Evolutionary conservation across 2,888 invertebrate species (phyloP).

Genomic region (Teleiodes luculella): DNA sequence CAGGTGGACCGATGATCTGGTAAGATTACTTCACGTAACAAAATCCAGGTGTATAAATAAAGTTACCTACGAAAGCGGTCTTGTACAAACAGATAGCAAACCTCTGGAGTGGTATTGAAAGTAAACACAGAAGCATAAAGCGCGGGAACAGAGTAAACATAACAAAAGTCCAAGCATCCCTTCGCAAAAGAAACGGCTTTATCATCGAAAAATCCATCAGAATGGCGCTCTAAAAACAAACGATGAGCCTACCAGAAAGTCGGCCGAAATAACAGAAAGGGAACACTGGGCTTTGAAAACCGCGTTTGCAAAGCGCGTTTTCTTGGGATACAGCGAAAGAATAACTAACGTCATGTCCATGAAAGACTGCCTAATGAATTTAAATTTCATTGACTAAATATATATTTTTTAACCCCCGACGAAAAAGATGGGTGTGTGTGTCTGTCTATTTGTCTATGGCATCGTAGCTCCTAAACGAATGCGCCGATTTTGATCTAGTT

Average conservation of each 20-base stretch:
- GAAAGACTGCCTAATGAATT: no score
- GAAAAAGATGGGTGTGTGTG: no score
- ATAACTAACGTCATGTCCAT: no score
- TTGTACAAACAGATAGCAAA: not conserved
- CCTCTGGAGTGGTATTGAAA: not conserved
- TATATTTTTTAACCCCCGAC: no score
- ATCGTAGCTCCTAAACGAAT: no score
- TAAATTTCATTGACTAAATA: no score
- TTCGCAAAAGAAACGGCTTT: constrained; percentile 32
- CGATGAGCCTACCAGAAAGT: constrained; percentile 30
- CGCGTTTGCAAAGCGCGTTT: not conserved
- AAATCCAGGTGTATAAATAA: not conserved
- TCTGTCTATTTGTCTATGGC: no score
- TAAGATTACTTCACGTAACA: no score
- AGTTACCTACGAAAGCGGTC: not conserved
- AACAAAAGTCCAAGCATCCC: not conserved
- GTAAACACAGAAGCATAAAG: not conserved
- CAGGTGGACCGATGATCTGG: no score
- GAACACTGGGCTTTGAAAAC: not conserved
- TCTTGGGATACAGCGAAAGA: not conserved
- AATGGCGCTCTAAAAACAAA: constrained; percentile 36
- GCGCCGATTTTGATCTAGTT: no score
- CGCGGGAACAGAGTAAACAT: not conserved
- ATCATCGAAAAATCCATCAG: constrained; percentile 40
- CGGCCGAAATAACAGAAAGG: constrained; percentile 17